These are phyloP conservation scores for Parnassius orleans DNA, from an alignment of 2,888 invertebrate species.

Conservation along the genomic window DNA sequence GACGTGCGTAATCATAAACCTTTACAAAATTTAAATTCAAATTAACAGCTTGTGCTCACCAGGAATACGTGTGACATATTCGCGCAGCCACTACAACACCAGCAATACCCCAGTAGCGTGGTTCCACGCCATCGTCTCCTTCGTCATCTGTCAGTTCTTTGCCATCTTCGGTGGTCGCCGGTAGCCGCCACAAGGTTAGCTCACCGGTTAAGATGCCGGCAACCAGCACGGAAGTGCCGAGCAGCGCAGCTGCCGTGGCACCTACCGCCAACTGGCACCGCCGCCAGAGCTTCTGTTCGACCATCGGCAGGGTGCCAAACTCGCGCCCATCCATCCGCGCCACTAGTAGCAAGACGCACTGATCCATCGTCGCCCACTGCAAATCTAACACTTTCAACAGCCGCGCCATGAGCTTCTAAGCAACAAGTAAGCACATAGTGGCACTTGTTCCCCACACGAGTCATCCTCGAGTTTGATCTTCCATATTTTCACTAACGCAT, in stretches of 20 bases:
- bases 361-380: constrained; percentile 76
- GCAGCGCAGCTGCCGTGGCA: constrained; percentile 57
- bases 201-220: constrained; percentile 83
- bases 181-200: constrained; percentile 86
- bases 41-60: constrained; percentile 36
- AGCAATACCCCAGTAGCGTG: constrained; percentile 48
- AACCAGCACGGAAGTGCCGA: constrained; percentile 74
- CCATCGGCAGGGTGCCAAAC: constrained; percentile 42
- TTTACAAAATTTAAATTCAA: too few relatives aligned
- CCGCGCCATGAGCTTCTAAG: constrained; percentile 86
- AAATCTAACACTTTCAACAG: constrained; percentile 81
- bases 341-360: constrained; percentile 83
- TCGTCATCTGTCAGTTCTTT: constrained; percentile 18
- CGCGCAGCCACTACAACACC: constrained; percentile 56
- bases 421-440: constrained; percentile 48
- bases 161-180: constrained; percentile 35
- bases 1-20: too few relatives aligned
- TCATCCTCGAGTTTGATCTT: constrained; percentile 41
- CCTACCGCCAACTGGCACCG: constrained; percentile 34
- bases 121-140: constrained; percentile 42
- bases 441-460: not conserved
- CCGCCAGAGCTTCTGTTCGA: constrained; percentile 49
- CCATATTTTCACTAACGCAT: constrained; percentile 88
- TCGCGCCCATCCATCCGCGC: constrained; percentile 85
- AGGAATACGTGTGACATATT: constrained; percentile 48